Base-by-base conservation (phyloP, 2,888 invertebrate genomes). In the Cremastinae sp. region DNA sequence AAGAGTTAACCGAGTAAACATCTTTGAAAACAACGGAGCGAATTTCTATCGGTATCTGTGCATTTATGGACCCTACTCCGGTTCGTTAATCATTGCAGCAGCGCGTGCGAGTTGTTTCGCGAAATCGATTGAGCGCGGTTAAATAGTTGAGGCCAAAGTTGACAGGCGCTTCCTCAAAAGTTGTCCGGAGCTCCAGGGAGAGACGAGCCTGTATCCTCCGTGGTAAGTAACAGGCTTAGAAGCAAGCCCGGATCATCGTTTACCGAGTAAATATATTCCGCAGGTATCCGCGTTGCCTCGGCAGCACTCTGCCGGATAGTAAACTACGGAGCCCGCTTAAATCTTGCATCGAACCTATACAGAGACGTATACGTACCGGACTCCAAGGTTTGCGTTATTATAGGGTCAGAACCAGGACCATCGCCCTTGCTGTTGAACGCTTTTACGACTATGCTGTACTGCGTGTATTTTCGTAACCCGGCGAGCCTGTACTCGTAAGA, bases 391-490 rank as follows among this genome's bases (percentile, higher is more conserved):
- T 94, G 93, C 3, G 95, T 93, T 58, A 94, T 93, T 54, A 95
- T 93, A 41, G 96, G 95, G 72, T 95, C 94, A 45, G 95, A 96
- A 9, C 95, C 94, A 0, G 96, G 96, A 0, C 96, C 96, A 53
- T 96, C 95, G 20, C 96, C 96, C 84, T 96, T 92, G 84, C 95
- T 96, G 82, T 96, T 96, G 87, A 96, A 96, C 20, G 96, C 96
- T 90, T 96, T 96, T 1, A 96, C 95, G 51, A 96, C 94, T 28
- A 96, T 94, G 81, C 94, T 94, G 85, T 96, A 96, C 4, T 93
- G 93, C 0, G 96, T 94, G 88, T 94, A 96, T 89, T 96, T 96
- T 85, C 94, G 93, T 38, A 96, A 91, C 38, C 94, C 95, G 2
- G 92, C 92, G 36, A 95, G 88, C 22, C 92, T 92, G 56, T 94